Base-by-base conservation (phyloP, 2,888 invertebrate genomes). In the Ophonus ardosiacus region DNA sequence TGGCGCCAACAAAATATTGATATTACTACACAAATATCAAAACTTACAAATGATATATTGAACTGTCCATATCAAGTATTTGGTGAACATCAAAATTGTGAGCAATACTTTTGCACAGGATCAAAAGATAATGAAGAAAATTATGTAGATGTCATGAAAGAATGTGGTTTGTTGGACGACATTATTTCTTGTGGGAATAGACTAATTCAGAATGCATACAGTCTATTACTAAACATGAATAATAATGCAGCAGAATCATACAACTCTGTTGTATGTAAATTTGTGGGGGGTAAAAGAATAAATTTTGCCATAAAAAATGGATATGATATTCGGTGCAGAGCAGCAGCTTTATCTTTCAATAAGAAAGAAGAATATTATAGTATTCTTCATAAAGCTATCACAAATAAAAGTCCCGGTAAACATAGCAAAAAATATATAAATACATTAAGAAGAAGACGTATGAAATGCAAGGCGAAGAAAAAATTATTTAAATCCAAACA, bases 401-500 rank as follows among this genome's bases (percentile, higher is more conserved):
- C 61, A 61, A 18, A 61, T 61, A 61, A 61, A 61, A 61, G 61
- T 61, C 61, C 61, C 4, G 61, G 61, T 61, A 61, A 61, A 61
- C 61, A 61, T 61, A 61, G 5, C 17, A 15, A 61, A 61, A 18
- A 61, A 15, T 61, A 71, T 13, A 15, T 71, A 31, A 71, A 71
- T 71, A 31, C 31, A 71, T 65, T 65, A 65, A 65, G 7, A 65
- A 65, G 65, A 65, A 5, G 18, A 65, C n/a, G n/a, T n/a, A n/a
- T n/a, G 65, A 65, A 76, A 38, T 13, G 40, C 40, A 76, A 76
- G 76, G 40, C 76, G 38, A 76, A 51, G 76, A 76, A 76, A 76
- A 43, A 76, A n/a, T 51, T 43, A 51, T 76, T 76, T 76, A 13
- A 81, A 68, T 61, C 15, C 40, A 81, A 81, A 81, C 40, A 81